Base-by-base conservation (phyloP, 1,140 invertebrate species). In the Xylocopa sonorina region DNA sequence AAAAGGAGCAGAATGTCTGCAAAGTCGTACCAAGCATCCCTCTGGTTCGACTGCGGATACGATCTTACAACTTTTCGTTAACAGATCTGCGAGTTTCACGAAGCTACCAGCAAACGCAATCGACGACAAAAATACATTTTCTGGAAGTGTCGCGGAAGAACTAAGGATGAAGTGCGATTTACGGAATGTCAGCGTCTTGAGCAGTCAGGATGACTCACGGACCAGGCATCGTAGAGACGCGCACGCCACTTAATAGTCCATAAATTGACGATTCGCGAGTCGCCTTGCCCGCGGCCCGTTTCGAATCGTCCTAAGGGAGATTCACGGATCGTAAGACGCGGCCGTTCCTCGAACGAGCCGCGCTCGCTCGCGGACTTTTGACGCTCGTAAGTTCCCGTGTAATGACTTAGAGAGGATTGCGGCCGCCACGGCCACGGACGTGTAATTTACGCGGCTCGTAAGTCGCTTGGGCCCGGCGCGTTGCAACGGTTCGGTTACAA, bases 361-460 rank as follows among this genome's bases (percentile, higher is more conserved):
- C 29, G 18, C 64, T 29, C 72, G 58, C 38, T 18, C 6, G 29
- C 21, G 71, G 50, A 66, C 48, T 74, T 74, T 79, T 79, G 77
- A 79, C 69, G 77, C 46, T 79, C 77, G 69, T 79, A 79, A 74
- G 69, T 79, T 72, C 57, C 55, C 69, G 21, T 51, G 77, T 79
- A 79, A 79, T 79, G 77, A 79, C 69, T 79, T 66, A 66, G 46
- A 66, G 46, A 38, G 77, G 60, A 73, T 74, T 74, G 69, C 58
- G 18, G 27, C 69, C n/a, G 64, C 53, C 29, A 41, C 43, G 34
- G 43, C 18, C 48, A 29, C 63, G 63, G 50, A 75, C 62, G 62
- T 51, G 77, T 64, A 64, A 79, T 79, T 79, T 79, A 73, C 77
- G 38, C 46, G 68, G 51, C 77, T 79, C 77, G 77, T 79, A 79